Evolutionary conservation across 35 echinoderm and acorn worm genomes (phyloP), one percentile per base, ranked within the genome.

Genomic region (Stichopus chloronotus): DNA sequence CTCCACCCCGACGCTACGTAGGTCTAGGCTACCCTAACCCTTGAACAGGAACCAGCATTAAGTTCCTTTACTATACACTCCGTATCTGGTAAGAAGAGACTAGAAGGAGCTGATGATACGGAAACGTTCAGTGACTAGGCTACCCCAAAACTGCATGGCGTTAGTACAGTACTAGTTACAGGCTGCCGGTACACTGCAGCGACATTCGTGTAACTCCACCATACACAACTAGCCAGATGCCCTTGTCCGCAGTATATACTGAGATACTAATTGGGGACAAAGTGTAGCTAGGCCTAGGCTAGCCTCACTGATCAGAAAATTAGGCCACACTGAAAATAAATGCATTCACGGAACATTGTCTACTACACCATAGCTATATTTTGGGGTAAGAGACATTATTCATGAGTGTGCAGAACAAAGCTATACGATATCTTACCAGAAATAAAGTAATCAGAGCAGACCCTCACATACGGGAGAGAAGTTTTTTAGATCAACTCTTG

Each of bases 371-470:
- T 43, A 43, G 1, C 30, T 43, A 43, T 43, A 43, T 43, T 43
- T 43, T 43, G 30, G 30, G 30, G 30, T 1, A 43, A 43, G 3
- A 43, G 30, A 43, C 30, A 43, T 71, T 71, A 71, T 13, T 71
- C 63, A 13, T 71, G 63, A 71, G 63, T 71, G 63, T 71, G 63
- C 63, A 71, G 63, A 71, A 71, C 63, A 71, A 71, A 71, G 1
- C 63, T n/a, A 2, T 4, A 71, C 63, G 4, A 71, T 76, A 76
- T 11, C 81, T 84, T 43, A 84, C 81, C 81, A 57, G 25, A 84
- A 53, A 84, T 57, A 3, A 84, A 84, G 16, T 84, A 20, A 16
- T 84, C 81, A 84, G 25, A 53, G 53, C 81, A 84, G 9, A 84
- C 81, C 13, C 55, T 84, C 0, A 84, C 6, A 74, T 8, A 84